Evolutionary conservation across 2,797 vertebrate species (phyloP), one percentile per base, ranked within the genome.

Genomic region (Anguilla obscura): DNA sequence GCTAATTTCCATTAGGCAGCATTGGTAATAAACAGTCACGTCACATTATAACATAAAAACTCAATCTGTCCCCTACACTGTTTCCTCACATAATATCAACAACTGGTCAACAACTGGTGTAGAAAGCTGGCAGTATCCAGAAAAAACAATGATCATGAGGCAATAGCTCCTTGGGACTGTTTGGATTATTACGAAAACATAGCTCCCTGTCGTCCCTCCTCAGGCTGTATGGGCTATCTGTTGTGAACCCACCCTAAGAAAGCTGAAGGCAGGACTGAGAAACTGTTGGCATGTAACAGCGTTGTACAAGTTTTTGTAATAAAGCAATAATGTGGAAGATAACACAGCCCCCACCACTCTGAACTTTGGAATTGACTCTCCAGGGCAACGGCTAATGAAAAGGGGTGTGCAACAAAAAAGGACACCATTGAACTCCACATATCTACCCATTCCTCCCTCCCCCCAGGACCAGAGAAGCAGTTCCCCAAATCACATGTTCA

Each of bases 361-460:
- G 74, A 4, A 12, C 74, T 76, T 40, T 27, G 33, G 36, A 76
- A 76, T 40, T 40, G 30, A 14, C 74, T 76, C 74, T 36, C 74
- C 74, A 76, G 74, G 33, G 74, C 33, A 76, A 76, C 74, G 5
- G 30, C 33, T 76, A 76, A 76, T 82, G 50, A 82, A 82, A 82
- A 24, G 45, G 40, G 9, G 74, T 79, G 74, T 50, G 21, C 45
- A n/a, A 48, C 40, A 82, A 48, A 82, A 82, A 82, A 82, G 79
- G 45, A 50, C 40, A 50, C 79, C 5, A 48, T 50, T 82, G 79
- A 48, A 50, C 21, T 82, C 79, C 21, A 48, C 40, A 82, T 50
- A 50, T 82, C 45, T n/a, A 36, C 16, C 36, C 74, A 40, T 76
- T 80, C n/a, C 40, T n/a, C 40, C 4, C 27, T 50, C 79, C 14